Conservation (phyloP, 2,888 invertebrate species). For the Lepeophtheirus nordmannii region DNA sequence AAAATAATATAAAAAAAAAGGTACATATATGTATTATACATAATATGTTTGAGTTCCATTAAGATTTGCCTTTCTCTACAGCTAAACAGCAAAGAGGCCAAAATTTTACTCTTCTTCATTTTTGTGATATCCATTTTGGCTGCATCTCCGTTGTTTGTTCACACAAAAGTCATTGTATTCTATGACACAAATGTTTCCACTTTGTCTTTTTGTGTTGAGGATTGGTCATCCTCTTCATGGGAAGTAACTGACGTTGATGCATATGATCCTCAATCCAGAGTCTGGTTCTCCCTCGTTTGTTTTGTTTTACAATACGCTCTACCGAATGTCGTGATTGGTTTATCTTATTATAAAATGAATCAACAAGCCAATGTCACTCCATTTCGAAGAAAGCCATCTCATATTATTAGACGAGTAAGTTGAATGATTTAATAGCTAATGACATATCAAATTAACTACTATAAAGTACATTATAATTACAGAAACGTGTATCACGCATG, state of each 20-base stretch:
- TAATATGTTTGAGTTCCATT: no score
- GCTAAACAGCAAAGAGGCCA: background rate
- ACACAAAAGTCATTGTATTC: background rate
- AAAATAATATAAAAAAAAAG: no score
- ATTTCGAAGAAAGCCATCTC: no score
- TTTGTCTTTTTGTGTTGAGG: background rate
- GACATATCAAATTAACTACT: no score
- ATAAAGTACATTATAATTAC: background rate
- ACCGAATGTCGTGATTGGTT: background rate
- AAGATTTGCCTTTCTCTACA: background rate
- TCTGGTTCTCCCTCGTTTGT: background rate
- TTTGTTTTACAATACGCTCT: background rate
- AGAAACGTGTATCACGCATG: background rate
- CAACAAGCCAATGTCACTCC: background rate
- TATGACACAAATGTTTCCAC: background rate
- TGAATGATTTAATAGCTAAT: no score
- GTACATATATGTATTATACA: no score
- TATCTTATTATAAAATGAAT: background rate
- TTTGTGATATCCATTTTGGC: background rate
- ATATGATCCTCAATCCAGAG: background rate
- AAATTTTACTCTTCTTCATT: background rate
- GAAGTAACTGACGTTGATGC: background rate
- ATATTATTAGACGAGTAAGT: no score
- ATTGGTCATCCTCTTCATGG: background rate
- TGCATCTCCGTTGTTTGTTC: background rate